Evolutionary conservation across 2,113 vertebrate species (phyloP), one percentile per base, ranked within the genome.

Genomic region (Cephalopholis sonnerati): DNA sequence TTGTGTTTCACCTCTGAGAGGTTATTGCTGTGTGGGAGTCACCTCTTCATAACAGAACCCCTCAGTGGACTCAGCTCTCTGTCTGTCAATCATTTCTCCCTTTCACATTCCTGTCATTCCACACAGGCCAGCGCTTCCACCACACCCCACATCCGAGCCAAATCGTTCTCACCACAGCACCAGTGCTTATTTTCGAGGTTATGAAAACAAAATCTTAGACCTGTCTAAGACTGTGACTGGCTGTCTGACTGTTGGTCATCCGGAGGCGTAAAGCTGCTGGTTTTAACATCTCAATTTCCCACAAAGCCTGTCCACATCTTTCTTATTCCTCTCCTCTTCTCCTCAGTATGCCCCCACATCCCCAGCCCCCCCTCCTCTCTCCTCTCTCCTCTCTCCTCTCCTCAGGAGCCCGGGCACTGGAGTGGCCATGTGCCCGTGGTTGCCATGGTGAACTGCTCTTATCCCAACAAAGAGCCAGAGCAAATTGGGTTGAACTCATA

Each of bases 71-170:
- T 90, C 68, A 17, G 76, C 67, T 61, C 48, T 64, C 74, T 64
- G 61, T 78, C 70, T 54, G 77, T 88, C 87, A 83, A 61, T 90
- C 88, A 87, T 83, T 77, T 83, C 85, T 85, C 76, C 54, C 67
- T 70, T 81, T 89, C 66, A 80, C 89, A 93, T 93, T 93, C 92
- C 69, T 86, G 74, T 75, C 93, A 92, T 93, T 93, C 92, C 84
- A 76, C 76, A 41, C 41, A 39, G 66, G 57, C 80, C 76, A 67
- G 17, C 4, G 13, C 70, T 61, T 57, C 72, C 71, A 83, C 90
- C 89, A 78, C 89, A 87, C 85, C 64, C 82, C 17, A 24, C 15
- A 32, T 57, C 81, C 7, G 16, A 73, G 79, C 87, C 86, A 89
- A 67, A 79, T 74, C 79, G 63, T 41, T 36, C 70, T 71, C 53